Evolutionary conservation across 2,797 vertebrate genomes (phyloP).

Genomic region (Onychomys torridus): DNA sequence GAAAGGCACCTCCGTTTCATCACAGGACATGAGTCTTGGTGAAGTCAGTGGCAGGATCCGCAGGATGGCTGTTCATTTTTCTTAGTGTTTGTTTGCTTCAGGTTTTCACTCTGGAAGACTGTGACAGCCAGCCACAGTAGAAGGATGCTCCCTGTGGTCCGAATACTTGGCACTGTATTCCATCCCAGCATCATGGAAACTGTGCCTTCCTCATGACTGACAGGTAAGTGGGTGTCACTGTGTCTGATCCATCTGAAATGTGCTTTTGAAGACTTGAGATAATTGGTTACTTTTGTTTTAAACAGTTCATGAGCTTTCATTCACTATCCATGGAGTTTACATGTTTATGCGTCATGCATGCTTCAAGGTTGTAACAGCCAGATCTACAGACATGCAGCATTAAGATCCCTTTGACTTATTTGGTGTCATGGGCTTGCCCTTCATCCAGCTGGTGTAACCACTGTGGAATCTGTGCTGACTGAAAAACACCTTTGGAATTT

Average conservation of each 20-base stretch:
- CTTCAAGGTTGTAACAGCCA: background rate
- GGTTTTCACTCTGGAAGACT: background rate
- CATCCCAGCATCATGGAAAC: background rate
- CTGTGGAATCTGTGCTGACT: background rate
- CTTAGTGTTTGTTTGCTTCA: background rate
- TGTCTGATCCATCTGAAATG: background rate
- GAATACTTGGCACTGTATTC: background rate
- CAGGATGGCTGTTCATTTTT: background rate
- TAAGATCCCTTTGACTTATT: background rate
- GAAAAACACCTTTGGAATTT: background rate
- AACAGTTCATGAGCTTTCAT: background rate
- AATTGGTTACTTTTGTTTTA: background rate
- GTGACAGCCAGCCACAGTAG: background rate
- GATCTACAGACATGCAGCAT: accelerated
- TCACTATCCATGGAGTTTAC: background rate
- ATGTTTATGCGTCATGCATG: background rate
- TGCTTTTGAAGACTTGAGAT: background rate
- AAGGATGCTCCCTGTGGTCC: background rate
- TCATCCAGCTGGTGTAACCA: background rate
- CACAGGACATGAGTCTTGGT: background rate
- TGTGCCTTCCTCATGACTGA: background rate
- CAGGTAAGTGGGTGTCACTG: background rate
- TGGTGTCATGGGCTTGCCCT: background rate
- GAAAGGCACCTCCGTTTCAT: background rate
- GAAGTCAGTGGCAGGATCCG: background rate